Percentiles rank a stretch among this genome's conserved stretches.
phyloP scores from a whole-genome alignment of 2,888 invertebrate genomes.

The Bombyx huttoni region DNA sequence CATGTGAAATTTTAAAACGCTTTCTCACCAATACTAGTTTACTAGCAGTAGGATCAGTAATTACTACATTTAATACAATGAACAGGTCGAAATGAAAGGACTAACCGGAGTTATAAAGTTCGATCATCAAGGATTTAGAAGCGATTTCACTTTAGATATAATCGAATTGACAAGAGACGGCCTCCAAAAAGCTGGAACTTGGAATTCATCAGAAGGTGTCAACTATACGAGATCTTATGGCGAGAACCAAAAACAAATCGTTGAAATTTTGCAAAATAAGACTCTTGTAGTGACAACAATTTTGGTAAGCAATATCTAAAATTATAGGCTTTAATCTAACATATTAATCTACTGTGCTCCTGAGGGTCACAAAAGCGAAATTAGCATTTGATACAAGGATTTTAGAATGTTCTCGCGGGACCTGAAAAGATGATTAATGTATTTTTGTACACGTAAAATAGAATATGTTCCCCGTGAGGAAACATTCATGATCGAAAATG shows the following conservation, averaged over 20 bases:
- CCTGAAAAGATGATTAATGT: conserved; percentile 27
- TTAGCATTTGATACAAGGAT: conserved; percentile 32
- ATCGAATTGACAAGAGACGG: conserved; percentile 90
- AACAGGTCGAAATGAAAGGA: conserved; percentile 92
- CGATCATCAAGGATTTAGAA: conserved; percentile 93
- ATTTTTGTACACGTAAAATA: conserved; percentile 18
- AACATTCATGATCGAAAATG: conserved; percentile 17
- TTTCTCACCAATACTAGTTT: no score
- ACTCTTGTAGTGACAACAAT: conserved; percentile 93
- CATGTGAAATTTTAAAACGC: no score
- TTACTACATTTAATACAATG: conserved; percentile 25
- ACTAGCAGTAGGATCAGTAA: no score
- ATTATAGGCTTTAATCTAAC: conserved; percentile 25
- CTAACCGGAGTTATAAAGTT: conserved; percentile 93
- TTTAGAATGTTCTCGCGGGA: conserved; percentile 24
- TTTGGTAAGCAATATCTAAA: conserved; percentile 76
- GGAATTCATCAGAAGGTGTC: conserved; percentile 90
- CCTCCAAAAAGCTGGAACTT: conserved; percentile 86
- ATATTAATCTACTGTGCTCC: conserved; percentile 34
- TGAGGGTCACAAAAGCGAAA: conserved; percentile 37
- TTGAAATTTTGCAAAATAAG: conserved; percentile 91
- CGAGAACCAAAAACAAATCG: conserved; percentile 89
- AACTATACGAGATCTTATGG: conserved; percentile 90
- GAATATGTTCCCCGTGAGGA: conserved; percentile 26
- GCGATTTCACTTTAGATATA: conserved; percentile 92